These are phyloP conservation scores for Corythornis madagascariensis DNA, from an alignment of 2,113 vertebrate genomes.

Conservation along the genomic window DNA sequence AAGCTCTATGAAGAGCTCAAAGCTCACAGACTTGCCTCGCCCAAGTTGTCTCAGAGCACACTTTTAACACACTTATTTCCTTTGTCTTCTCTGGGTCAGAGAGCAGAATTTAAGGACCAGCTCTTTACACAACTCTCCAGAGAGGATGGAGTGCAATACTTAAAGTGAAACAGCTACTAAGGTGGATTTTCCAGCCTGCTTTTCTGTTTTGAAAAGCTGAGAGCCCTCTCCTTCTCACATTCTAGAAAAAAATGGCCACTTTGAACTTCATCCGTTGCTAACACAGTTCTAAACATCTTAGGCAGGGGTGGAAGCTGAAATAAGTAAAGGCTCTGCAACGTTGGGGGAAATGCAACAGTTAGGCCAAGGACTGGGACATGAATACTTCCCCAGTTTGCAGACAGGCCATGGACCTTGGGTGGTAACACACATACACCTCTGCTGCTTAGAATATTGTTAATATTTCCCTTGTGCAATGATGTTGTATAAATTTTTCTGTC, in stretches of 20 bases:
- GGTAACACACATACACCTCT: neutral
- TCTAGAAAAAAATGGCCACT: neutral
- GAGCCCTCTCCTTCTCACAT: neutral
- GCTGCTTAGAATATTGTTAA: neutral
- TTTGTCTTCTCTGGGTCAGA: neutral
- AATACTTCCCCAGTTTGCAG: neutral
- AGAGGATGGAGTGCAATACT: neutral
- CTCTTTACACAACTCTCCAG: neutral
- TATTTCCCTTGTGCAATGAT: constrained; percentile 6
- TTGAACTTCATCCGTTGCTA: neutral
- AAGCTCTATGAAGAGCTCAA: neutral
- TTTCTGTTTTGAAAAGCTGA: neutral
- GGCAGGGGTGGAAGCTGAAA: neutral
- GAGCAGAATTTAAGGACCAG: neutral
- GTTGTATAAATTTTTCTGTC: neutral
- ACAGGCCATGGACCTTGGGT: neutral
- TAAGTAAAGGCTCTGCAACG: neutral
- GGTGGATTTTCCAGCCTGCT: neutral
- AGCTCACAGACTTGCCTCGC: neutral
- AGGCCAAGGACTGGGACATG: neutral
- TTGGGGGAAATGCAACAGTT: neutral
- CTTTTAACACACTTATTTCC: neutral
- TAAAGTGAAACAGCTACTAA: neutral
- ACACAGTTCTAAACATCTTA: neutral
- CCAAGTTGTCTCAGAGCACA: neutral